Evolutionary conservation across 1,140 invertebrate genomes (phyloP).

Genomic region (Colletes gigas): DNA sequence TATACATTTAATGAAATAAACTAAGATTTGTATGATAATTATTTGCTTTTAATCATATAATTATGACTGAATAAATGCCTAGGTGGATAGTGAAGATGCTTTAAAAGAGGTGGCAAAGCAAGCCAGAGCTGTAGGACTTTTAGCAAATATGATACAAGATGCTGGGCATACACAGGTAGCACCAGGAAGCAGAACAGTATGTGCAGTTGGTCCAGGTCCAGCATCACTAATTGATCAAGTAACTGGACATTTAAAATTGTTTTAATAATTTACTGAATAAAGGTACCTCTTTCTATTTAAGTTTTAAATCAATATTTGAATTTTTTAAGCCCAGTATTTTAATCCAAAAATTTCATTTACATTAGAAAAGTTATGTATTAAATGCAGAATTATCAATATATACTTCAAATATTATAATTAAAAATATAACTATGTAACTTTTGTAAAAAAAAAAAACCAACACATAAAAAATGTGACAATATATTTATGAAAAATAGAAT

Average conservation of each 20-base stretch:
- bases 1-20: neutral
- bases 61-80: slow-evolving; percentile 35
- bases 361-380: slow-evolving; percentile 8
- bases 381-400: neutral
- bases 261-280: slow-evolving; percentile 80
- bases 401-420: slow-evolving; percentile 10
- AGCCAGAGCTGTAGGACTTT: slow-evolving; percentile 86
- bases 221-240: slow-evolving; percentile 88
- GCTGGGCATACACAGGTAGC: slow-evolving; percentile 95
- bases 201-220: slow-evolving; percentile 94
- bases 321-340: neutral
- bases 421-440: slow-evolving; percentile 1
- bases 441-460: neutral
- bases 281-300: slow-evolving; percentile 28
- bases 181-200: slow-evolving; percentile 91
- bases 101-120: slow-evolving; percentile 85
- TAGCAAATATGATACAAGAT: slow-evolving; percentile 90
- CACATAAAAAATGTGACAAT: slow-evolving; percentile 1
- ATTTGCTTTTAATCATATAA: neutral
- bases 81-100: slow-evolving; percentile 85
- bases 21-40: neutral
- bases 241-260: slow-evolving; percentile 93
- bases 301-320: slow-evolving; percentile 16
- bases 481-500: slow-evolving; percentile 28
- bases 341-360: neutral